phyloP scores from a whole-genome alignment of 2,797 vertebrate genomes.

The Peromyscus eremicus region DNA sequence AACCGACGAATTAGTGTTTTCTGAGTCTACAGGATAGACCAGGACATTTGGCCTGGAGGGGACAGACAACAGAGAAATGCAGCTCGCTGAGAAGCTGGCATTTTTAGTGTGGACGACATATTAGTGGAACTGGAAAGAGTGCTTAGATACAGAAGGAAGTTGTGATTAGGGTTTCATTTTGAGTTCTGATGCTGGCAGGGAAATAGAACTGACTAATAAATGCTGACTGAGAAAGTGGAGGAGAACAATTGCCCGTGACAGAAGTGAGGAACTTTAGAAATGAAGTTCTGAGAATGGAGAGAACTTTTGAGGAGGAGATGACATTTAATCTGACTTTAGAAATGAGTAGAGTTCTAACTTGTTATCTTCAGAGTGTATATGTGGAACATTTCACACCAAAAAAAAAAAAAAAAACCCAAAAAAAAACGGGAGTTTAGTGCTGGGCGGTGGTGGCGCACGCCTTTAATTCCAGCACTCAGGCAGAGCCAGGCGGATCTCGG shows the following conservation, averaged over 20 bases:
- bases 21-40: not conserved
- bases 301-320: slow-evolving; percentile 41
- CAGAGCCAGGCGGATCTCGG: no score
- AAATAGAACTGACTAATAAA: slow-evolving; percentile 31
- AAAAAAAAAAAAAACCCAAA: no score
- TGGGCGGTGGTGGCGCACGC: no score
- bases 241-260: not conserved
- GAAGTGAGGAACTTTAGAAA: not conserved
- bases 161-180: slow-evolving; percentile 21
- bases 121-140: slow-evolving; percentile 1
- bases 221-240: not conserved
- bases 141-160: slow-evolving; percentile 1
- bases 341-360: not conserved
- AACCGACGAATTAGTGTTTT: not conserved
- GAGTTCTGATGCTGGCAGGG: not conserved
- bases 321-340: slow-evolving; percentile 37
- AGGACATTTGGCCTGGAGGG: not conserved
- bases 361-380: not conserved
- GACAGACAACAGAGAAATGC: not conserved
- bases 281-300: not conserved
- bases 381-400: slow-evolving; percentile 10
- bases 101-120: not conserved
- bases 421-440: no score
- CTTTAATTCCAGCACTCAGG: no score
- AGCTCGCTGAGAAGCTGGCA: slow-evolving; percentile 36